Base-by-base conservation (phyloP, 2,888 invertebrate genomes). In the Drosophila ochracea region DNA sequence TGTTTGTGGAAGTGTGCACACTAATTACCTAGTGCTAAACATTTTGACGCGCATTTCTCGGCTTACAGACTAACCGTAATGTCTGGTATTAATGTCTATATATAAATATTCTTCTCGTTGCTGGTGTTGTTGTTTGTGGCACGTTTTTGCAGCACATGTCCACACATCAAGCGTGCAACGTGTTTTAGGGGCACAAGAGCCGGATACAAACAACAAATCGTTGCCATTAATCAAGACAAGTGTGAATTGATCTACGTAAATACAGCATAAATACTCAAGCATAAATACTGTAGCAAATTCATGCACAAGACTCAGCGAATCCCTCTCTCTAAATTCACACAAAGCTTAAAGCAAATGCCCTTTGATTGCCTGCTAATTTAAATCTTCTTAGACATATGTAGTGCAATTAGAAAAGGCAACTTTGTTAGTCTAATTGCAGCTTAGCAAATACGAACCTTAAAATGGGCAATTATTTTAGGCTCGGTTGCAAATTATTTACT, bases 11-110 rank as follows among this genome's bases (percentile, higher is more conserved):
- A 33, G 7, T 49, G 21, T 69, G 62, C 52, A 55, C 65, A 68
- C 80, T 86, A 86, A 89, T 86, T 86, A 77, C 76, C 86, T 73
- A 81, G 80, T 77, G 85, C 78, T 86, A 78, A 85, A 74, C 68
- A 79, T 75, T 88, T 83, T 83, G 77, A 76, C 81, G 77, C 76
- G 66, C 62, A 67, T 72, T 77, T 54, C 59, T 63, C 55, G 65
- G 33, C 28, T 52, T 43, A 43, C 25, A 25, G 19, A 49, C 53
- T 43, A 53, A 53, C 30, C 63, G 50, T 72, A 66, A 75, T 70
- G 57, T 60, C 64, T 47, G 43, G 61, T 68, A 73, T 75, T 76
- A 78, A 71, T 75, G 66, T 50, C 49, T 63, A 33, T 54, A 30
- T 60, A 47, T 66, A 65, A 47, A 28, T 16, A 47, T 47, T 47